Evolutionary conservation across 1,140 invertebrate genomes (phyloP).

Genomic region (Megalopta genalis): DNA sequence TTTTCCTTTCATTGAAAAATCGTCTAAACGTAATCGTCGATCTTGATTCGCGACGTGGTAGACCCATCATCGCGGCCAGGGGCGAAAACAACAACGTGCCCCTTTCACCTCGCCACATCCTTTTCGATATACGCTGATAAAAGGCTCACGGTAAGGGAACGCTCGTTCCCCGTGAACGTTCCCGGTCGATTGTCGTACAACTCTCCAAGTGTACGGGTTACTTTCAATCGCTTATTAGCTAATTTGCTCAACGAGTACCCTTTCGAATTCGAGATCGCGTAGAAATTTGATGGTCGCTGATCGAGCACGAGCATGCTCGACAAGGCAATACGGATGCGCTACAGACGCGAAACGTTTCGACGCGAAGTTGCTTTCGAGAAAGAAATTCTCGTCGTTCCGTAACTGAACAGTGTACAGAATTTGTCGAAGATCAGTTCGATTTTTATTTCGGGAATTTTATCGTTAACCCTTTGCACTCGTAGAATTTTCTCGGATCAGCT

Average conservation of each 20-base stretch:
- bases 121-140: background rate
- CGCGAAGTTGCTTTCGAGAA: background rate
- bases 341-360: background rate
- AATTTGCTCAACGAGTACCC: background rate
- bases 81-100: conserved; percentile 26
- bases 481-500: too few species aligned
- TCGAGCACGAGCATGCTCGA: background rate
- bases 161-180: background rate
- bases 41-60: conserved; percentile 32
- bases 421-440: too few species aligned
- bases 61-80: conserved; percentile 20
- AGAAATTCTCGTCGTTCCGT: background rate
- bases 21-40: conserved; percentile 37
- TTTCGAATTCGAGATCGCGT: background rate
- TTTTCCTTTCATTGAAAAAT: conserved; percentile 37
- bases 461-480: background rate
- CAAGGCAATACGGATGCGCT: background rate
- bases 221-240: background rate
- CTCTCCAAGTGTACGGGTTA: background rate
- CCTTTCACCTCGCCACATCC: background rate
- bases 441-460: background rate
- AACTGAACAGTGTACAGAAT: background rate
- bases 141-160: background rate
- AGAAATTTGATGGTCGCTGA: background rate
- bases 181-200: conserved; percentile 6